These are phyloP conservation scores for Perdita meconis DNA, from an alignment of 2,888 invertebrate species.

Conservation along the genomic window DNA sequence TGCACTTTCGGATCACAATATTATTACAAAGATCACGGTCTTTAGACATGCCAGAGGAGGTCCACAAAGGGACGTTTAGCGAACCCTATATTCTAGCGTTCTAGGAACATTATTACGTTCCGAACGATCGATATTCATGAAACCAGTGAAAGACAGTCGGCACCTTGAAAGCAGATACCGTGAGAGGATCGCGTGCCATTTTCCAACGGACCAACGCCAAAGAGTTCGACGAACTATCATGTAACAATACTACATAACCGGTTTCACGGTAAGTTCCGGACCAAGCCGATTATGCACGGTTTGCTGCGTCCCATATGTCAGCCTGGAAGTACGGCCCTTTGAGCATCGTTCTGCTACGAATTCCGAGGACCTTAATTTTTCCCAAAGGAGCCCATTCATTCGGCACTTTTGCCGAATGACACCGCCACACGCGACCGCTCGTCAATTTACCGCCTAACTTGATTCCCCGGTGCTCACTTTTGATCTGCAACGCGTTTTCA, in stretches of 20 bases:
- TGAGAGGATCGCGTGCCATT: constrained; percentile 46
- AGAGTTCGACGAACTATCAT: constrained; percentile 23
- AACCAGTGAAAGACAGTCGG: constrained; percentile 18
- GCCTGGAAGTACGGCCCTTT: constrained; percentile 19
- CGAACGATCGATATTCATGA: constrained; percentile 2
- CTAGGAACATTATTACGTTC: constrained; percentile 6
- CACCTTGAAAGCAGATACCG: constrained; percentile 23
- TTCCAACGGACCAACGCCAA: constrained; percentile 39
- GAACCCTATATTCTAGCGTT: constrained; percentile 9
- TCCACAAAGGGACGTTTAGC: constrained; percentile 17
- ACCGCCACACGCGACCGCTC: constrained; percentile 23
- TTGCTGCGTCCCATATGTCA: constrained; percentile 62
- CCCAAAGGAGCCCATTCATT: constrained; percentile 33
- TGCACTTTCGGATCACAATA: background rate
- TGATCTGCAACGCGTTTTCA: background rate
- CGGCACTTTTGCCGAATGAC: constrained; percentile 34
- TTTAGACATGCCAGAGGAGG: background rate
- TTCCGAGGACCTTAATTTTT: constrained; percentile 42
- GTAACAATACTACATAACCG: constrained; percentile 35
- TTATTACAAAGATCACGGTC: background rate
- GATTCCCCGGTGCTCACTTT: constrained; percentile 2
- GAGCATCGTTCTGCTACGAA: constrained; percentile 25
- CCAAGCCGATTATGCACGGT: constrained; percentile 42
- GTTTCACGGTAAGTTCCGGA: constrained; percentile 33
- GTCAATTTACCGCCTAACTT: constrained; percentile 40